These are phyloP conservation scores for Aculops lycopersici DNA, from an alignment of 1,140 invertebrate genomes.

Conservation along the genomic window DNA sequence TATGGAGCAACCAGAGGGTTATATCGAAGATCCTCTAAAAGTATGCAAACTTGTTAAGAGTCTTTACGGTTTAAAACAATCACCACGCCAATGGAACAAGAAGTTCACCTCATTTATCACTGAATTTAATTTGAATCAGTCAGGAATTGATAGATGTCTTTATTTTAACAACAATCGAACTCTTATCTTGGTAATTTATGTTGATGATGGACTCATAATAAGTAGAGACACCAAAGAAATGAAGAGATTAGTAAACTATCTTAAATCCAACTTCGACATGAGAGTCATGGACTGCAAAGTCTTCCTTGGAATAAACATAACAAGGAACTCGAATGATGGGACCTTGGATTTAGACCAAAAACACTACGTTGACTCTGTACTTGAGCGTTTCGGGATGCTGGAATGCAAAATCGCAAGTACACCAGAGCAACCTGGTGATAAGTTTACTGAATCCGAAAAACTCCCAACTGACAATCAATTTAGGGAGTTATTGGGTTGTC, in stretches of 20 bases:
- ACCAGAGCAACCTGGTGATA: neutral
- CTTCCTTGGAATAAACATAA: constrained; percentile 10
- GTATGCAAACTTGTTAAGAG: constrained; percentile 14
- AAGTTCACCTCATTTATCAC: constrained; percentile 8
- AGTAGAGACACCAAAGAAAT: neutral
- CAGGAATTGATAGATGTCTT: constrained; percentile 3
- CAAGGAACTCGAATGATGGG: neutral
- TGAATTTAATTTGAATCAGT: constrained; percentile 1
- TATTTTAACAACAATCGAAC: neutral
- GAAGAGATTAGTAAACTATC: constrained; percentile 1
- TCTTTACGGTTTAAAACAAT: constrained; percentile 18
- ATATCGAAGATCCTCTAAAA: constrained; percentile 10
- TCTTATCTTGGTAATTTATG: constrained; percentile 9
- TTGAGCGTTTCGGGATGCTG: constrained; percentile 9
- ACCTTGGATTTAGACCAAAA: constrained; percentile 2
- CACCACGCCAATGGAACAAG: constrained; percentile 16
- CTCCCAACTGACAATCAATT: constrained; percentile 8
- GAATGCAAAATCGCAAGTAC: neutral
- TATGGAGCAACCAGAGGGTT: constrained; percentile 16
- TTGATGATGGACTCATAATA: constrained; percentile 10
- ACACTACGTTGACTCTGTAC: constrained; percentile 1
- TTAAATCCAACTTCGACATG: constrained; percentile 1
- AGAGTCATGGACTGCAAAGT: neutral
- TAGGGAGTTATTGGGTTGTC: too few species aligned
- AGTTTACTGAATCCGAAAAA: neutral